Conservation (phyloP, 1,140 invertebrate genomes). For the Drosophila yakuba region DNA sequence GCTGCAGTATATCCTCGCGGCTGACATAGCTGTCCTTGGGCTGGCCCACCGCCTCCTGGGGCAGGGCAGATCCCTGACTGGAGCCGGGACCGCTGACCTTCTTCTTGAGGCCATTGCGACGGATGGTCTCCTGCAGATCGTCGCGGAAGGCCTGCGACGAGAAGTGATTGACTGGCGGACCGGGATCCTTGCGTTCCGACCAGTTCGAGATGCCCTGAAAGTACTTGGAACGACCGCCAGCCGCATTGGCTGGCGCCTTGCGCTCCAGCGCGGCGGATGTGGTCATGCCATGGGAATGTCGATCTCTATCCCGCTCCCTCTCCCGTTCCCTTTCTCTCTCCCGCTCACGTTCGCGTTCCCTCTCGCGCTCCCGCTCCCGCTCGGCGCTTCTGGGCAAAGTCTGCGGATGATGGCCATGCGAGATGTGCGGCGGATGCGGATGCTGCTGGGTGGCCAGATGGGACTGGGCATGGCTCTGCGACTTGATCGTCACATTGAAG, state of each 20-base stretch:
- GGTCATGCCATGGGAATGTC: slow-evolving; percentile 19
- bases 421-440: slow-evolving; percentile 15
- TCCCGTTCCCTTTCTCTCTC: slow-evolving; percentile 40
- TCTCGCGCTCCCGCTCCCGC: slow-evolving; percentile 7
- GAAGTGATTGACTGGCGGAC: slow-evolving; percentile 66
- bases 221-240: slow-evolving; percentile 84
- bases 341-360: slow-evolving; percentile 9
- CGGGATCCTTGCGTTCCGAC: slow-evolving; percentile 88
- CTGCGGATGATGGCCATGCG: slow-evolving; percentile 43
- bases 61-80: slow-evolving; percentile 10
- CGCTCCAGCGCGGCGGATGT: slow-evolving; percentile 53
- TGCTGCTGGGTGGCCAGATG: slow-evolving; percentile 37
- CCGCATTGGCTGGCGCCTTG: slow-evolving; percentile 38
- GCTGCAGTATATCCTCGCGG: slow-evolving; percentile 78
- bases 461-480: slow-evolving; percentile 84
- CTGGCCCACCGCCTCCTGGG: neutral
- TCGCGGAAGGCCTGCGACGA: slow-evolving; percentile 81
- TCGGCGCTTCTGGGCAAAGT: slow-evolving; percentile 64
- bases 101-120: slow-evolving; percentile 72
- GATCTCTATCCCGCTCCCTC: slow-evolving; percentile 27
- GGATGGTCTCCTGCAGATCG: slow-evolving; percentile 81
- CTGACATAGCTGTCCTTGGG: slow-evolving; percentile 75
- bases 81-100: slow-evolving; percentile 30
- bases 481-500: slow-evolving; percentile 92
- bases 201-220: slow-evolving; percentile 91